phyloP scores from a whole-genome alignment of 2,888 invertebrate species.

The Timema cristinae region DNA sequence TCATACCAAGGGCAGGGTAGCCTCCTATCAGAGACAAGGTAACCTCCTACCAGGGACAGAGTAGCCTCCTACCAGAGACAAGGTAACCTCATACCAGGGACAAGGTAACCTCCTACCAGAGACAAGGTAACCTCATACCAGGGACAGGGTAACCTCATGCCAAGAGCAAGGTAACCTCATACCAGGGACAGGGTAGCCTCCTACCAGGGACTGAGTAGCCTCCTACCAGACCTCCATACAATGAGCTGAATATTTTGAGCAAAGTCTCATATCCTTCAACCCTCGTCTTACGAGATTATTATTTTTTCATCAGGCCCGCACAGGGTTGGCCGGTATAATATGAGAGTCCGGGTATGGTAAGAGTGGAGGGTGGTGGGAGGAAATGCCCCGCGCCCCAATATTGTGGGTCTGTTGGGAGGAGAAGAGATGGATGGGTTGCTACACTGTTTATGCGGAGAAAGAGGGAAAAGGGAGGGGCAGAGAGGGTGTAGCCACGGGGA shows the following conservation, averaged over 20 bases:
- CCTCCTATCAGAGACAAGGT: too few relatives aligned
- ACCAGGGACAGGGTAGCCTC: too few relatives aligned
- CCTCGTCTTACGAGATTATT: conserved; percentile 44
- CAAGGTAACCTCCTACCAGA: too few relatives aligned
- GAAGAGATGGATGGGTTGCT: conserved; percentile 27
- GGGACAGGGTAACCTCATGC: too few relatives aligned
- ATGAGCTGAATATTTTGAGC: conserved; percentile 31
- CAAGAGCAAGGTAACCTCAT: too few relatives aligned
- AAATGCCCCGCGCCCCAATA: conserved; percentile 19
- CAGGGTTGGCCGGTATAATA: conserved; percentile 1
- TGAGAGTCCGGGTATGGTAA: neutral
- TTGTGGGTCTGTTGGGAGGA: conserved; percentile 20
- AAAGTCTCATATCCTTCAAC: conserved; percentile 41
- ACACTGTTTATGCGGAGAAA: conserved; percentile 27
- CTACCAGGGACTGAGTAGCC: too few relatives aligned
- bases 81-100: too few relatives aligned
- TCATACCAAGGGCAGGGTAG: too few relatives aligned
- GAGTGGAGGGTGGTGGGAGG: neutral
- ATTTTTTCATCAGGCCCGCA: conserved; percentile 43
- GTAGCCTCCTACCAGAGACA: too few relatives aligned
- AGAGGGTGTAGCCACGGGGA: conserved; percentile 11
- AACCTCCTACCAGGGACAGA: too few relatives aligned
- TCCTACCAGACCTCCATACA: neutral
- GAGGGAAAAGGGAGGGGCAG: neutral
- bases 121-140: too few relatives aligned